Conservation (phyloP, 2,113 vertebrate species). For the Coracopsis vasa region DNA sequence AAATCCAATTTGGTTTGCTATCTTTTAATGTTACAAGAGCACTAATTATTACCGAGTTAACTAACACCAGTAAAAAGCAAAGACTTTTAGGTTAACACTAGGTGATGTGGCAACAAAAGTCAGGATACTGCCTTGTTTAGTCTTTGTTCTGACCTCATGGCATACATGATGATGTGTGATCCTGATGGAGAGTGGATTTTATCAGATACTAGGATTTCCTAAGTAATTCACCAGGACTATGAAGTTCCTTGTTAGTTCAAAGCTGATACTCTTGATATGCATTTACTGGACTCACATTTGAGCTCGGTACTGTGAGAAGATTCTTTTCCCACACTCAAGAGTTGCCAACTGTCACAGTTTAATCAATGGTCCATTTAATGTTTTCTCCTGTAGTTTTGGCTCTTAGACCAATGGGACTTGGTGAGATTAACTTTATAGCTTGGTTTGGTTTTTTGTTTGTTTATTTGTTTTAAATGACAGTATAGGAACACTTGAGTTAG, state of each 20-base stretch:
- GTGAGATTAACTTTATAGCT: not conserved
- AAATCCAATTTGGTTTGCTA: not conserved
- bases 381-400: not conserved
- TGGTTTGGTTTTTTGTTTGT: not conserved
- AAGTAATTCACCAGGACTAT: not conserved
- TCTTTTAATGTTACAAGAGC: not conserved
- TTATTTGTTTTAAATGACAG: not conserved
- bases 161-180: not conserved
- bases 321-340: not conserved
- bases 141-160: not conserved
- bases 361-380: not conserved
- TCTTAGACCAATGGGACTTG: not conserved
- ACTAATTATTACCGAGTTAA: not conserved
- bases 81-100: not conserved
- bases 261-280: not conserved
- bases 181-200: not conserved
- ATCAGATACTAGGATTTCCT: not conserved
- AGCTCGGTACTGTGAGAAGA: not conserved
- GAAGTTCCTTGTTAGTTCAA: not conserved
- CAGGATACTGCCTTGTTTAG: not conserved
- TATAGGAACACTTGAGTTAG: not conserved
- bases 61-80: not conserved
- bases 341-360: not conserved
- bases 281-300: not conserved
- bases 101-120: not conserved